Percentiles rank a stretch among this genome's conserved stretches.
These are phyloP conservation scores for Leucoraja erinaceus DNA, from an alignment of 2,113 vertebrate species.

Conservation along the genomic window DNA sequence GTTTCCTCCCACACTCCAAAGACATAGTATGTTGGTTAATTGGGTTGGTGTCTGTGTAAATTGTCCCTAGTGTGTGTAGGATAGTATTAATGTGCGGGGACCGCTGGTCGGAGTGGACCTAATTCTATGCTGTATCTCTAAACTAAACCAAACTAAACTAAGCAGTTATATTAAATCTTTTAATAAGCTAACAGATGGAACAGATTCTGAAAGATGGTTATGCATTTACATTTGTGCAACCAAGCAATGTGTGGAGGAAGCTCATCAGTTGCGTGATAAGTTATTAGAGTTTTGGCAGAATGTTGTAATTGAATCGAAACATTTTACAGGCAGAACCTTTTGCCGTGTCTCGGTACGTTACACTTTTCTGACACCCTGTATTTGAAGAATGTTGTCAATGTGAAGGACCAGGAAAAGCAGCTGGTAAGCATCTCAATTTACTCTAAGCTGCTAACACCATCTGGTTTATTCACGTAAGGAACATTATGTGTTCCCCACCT, in stretches of 20 bases:
- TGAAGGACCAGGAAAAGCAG: not conserved
- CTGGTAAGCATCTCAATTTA: not conserved
- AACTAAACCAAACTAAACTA: too few relatives aligned
- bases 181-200: not conserved
- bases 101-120: too few relatives aligned
- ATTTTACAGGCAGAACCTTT: not conserved
- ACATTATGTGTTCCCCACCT: not conserved
- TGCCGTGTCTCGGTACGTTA: not conserved
- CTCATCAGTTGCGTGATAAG: not conserved
- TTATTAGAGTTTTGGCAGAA: not conserved
- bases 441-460: not conserved
- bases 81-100: too few relatives aligned
- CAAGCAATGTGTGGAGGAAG: not conserved
- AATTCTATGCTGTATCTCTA: too few relatives aligned
- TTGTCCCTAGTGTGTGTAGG: too few relatives aligned
- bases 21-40: too few relatives aligned
- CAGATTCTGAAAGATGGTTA: not conserved
- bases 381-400: not conserved
- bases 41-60: too few relatives aligned
- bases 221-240: not conserved
- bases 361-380: not conserved
- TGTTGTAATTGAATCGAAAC: not conserved
- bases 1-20: too few relatives aligned
- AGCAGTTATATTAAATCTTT: not conserved
- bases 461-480: not conserved